Evolutionary conservation across 1,140 invertebrate species (phyloP), one percentile per base, ranked within the genome.

Genomic region (Hermetia illucens): DNA sequence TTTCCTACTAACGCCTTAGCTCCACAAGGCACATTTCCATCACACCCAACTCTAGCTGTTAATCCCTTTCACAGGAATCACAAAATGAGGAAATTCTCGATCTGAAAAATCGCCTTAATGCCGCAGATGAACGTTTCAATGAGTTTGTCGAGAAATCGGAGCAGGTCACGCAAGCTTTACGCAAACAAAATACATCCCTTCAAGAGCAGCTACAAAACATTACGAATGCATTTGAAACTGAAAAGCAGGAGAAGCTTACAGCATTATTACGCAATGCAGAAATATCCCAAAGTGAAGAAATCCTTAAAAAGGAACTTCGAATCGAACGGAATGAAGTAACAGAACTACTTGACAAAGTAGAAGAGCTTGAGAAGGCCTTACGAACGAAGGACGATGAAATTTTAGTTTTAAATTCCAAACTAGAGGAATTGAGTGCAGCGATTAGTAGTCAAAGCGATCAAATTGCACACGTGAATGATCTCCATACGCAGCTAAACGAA

Each of bases 231-330:
- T 42, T 51, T 56, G 64, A 41, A 49, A 68, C 69, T 39, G 78
- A 83, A 41, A 70, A 69, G 20, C 63, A 74, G 37, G 83, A 88
- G 40, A 87, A 83, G 48, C 77, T 86, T 52, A 72, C 75, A 9
- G 75, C 78, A 2, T 56, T 88, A 35, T 48, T 89, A 21, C 69
- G 82, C 19, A 89, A 86, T 54, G 84, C 84, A 3, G 77, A 86
- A 56, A 76, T 88, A 40, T 87, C 82, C 0, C 84, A 88, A 52
- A 77, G 82, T 37, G 69, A 81, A 37, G 79, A 85, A 55, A 66
- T 83, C 35, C 71, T 77, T 1, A 73, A 74, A 43, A 75, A 81
- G 44, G 71, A 82, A 39, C 68, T 78, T 46, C 68, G 75, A 27
- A 68, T 72, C 34, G 56, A 59, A 41, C 46, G 50, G 24, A 46